Evolutionary conservation across 1,140 invertebrate genomes (phyloP), one percentile per base, ranked within the genome.

Genomic region (Coelopa frigida): DNA sequence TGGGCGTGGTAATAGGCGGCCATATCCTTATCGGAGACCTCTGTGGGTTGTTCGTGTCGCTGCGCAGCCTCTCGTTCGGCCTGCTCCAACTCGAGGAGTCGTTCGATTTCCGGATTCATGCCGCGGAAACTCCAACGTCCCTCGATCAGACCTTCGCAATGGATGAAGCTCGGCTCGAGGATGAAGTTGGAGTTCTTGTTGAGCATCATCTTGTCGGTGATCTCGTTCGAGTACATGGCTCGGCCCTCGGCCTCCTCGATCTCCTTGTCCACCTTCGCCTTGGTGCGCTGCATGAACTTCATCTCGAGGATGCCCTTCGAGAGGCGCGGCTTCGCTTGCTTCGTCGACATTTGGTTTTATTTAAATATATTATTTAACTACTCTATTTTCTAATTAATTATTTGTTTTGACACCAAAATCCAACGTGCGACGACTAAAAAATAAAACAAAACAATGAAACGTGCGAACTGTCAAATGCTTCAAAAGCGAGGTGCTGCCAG

Each of bases 261-360:
- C 69, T 89, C 81, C 59, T 83, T 80, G 53, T 85, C 80, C 11
- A 86, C 78, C 61, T 85, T 82, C 35, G 88, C 82, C 71, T 88
- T 92, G 26, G 85, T 89, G 59, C 81, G 81, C 69, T 88, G 86
- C 90, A 94, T 94, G 70, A 94, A 94, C 77, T 85, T 85, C 84
- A 87, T 87, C 48, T 85, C 79, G 49, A 87, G 60, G 40, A 85
- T 77, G 10, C 78, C 75, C 59, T 83, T 85, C 0, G 84, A 85
- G 24, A 87, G 61, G 32, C 73, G 71, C 7, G 69, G 56, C 52
- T 62, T 75, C 1, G 23, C 14, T 41, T 44, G 37, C 57, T 67
- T 63, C 0, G 57, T 39, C 11, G 61, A 52, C 63, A 67, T 67
- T 45, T 49, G n/a, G n/a, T n/a, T n/a, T n/a, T n/a, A n/a, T n/a